Conservation (phyloP, 2,888 invertebrate genomes). For the Disparrhopalites patrizii region DNA sequence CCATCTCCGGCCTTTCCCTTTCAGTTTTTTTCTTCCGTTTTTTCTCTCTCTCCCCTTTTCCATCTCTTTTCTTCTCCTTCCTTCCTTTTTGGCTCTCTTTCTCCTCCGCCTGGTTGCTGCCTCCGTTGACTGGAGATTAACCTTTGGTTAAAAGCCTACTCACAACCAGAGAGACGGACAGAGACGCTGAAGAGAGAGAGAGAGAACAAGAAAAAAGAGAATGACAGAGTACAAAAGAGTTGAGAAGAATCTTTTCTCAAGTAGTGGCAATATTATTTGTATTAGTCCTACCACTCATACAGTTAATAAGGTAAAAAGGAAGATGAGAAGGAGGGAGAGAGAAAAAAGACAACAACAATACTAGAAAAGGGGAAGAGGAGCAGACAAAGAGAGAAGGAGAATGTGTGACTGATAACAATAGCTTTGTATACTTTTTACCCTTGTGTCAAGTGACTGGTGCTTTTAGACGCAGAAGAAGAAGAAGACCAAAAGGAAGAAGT, state of each 20-base stretch:
- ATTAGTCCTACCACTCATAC: too few species aligned
- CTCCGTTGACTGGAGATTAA: too few species aligned
- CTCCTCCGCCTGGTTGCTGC: too few species aligned
- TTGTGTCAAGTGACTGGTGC: conserved; percentile 6
- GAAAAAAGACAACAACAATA: neutral
- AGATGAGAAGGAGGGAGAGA: neutral
- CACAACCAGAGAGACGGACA: neutral
- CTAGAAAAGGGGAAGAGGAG: neutral
- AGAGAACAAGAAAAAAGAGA: too few species aligned
- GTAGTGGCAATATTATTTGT: too few species aligned
- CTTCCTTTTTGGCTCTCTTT: neutral
- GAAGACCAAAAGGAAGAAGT: neutral
- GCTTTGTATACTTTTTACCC: too few species aligned
- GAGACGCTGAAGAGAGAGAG: neutral
- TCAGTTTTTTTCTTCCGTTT: neutral
- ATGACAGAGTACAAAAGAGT: neutral
- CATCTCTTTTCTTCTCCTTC: too few species aligned
- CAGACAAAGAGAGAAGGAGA: neutral
- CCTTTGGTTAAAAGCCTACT: too few species aligned
- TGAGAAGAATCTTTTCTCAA: neutral
- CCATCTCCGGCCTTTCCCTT: neutral
- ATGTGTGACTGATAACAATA: conserved; percentile 5
- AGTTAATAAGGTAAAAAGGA: conserved; percentile 1
- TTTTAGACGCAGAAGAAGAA: neutral
- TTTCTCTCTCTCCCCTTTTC: neutral